A percentile compares a stretch with the other conserved stretches of the same genome.
phyloP scores from a whole-genome alignment of 2,113 vertebrate species.

The Sus scrofa region T2T-Sscrofa CM000812.6:171783501-171784000 shows the following conservation, averaged over 20 bases:
- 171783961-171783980: not conserved
- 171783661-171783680: not conserved
- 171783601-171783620: not conserved
- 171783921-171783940: not conserved
- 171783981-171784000: not conserved
- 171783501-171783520: not conserved
- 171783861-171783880: not conserved
- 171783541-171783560: not conserved
- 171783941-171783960: not conserved
- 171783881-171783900: not conserved
- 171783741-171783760: not conserved
- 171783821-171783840: not conserved
- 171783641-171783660: not conserved
- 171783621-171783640: not conserved
- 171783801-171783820: not conserved
- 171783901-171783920: not conserved
- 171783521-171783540: rapidly evolving
- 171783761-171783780: not conserved
- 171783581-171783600: rapidly evolving
- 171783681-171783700: not conserved
- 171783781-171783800: not conserved
- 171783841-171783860: not conserved
- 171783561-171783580: too few species aligned
- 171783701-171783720: not conserved
- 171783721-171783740: not conserved